Evolutionary conservation across 2,113 vertebrate species (phyloP).

Genomic region (Microcebus tavaratra): DNA sequence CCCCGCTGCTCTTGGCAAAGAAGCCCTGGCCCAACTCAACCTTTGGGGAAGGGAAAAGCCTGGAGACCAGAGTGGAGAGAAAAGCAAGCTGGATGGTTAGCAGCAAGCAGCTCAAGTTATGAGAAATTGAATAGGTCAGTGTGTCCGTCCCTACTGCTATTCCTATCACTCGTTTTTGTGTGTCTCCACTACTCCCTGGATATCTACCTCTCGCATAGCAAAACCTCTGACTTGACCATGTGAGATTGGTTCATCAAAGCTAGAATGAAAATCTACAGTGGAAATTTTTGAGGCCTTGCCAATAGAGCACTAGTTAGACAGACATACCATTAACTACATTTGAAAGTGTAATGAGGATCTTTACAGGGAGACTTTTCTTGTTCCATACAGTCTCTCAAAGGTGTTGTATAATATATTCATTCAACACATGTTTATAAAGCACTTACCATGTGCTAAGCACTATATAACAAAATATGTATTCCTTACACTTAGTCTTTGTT

Average conservation of each 20-base stretch:
- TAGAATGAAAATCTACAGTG: neutral
- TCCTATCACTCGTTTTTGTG: neutral
- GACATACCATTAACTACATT: neutral
- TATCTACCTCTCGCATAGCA: neutral
- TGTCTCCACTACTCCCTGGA: neutral
- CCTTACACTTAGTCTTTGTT: neutral
- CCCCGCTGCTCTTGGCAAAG: neutral
- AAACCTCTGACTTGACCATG: neutral
- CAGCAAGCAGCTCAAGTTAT: neutral
- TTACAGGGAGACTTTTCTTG: neutral
- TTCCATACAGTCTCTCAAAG: neutral
- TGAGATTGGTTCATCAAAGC: neutral
- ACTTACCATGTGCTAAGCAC: neutral
- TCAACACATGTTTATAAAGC: neutral
- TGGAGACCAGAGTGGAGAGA: slow-evolving; percentile 17
- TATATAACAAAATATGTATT: neutral
- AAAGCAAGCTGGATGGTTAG: slow-evolving; percentile 47
- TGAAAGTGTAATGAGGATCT: slow-evolving; percentile 8
- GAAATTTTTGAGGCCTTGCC: neutral
- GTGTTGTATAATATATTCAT: neutral
- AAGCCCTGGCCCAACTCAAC: neutral
- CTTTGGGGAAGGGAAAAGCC: neutral
- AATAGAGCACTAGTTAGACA: slow-evolving; percentile 8
- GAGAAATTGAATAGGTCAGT: neutral
- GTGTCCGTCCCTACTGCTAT: too few species aligned